Percentiles rank a stretch among this genome's conserved stretches.
These are phyloP conservation scores for Lycocerus yunnanus DNA, from an alignment of 2,888 invertebrate genomes.

Conservation along the genomic window DNA sequence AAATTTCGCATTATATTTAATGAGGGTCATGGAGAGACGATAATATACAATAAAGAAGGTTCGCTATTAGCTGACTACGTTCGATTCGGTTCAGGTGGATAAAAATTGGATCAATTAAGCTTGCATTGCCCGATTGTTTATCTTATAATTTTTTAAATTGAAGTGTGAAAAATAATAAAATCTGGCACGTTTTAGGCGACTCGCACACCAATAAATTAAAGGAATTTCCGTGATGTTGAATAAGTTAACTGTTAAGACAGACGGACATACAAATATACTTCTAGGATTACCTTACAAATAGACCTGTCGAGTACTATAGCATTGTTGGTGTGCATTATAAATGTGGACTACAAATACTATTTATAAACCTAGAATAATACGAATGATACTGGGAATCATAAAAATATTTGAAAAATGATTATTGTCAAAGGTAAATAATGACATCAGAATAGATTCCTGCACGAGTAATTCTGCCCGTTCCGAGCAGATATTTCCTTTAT, in stretches of 20 bases:
- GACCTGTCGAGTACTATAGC: slow-evolving; percentile 36
- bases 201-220: neutral
- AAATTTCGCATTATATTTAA: neutral
- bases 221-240: neutral
- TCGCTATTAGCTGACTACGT: neutral
- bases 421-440: slow-evolving; percentile 23
- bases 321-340: slow-evolving; percentile 33
- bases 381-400: slow-evolving; percentile 20
- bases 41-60: neutral
- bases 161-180: neutral
- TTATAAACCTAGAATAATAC: slow-evolving; percentile 13
- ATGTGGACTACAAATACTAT: slow-evolving; percentile 29
- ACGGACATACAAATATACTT: neutral
- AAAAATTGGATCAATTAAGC: neutral
- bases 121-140: neutral
- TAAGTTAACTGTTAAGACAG: neutral
- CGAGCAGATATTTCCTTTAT: slow-evolving; percentile 10
- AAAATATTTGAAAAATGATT: slow-evolving; percentile 28
- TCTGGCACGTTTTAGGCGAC: neutral
- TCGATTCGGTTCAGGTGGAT: neutral
- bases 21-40: neutral
- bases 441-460: slow-evolving; percentile 26
- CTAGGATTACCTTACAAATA: slow-evolving; percentile 38
- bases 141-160: neutral
- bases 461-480: slow-evolving; percentile 9